Conservation (phyloP, 2,888 invertebrate species). For the Phaonia tiefii region DNA sequence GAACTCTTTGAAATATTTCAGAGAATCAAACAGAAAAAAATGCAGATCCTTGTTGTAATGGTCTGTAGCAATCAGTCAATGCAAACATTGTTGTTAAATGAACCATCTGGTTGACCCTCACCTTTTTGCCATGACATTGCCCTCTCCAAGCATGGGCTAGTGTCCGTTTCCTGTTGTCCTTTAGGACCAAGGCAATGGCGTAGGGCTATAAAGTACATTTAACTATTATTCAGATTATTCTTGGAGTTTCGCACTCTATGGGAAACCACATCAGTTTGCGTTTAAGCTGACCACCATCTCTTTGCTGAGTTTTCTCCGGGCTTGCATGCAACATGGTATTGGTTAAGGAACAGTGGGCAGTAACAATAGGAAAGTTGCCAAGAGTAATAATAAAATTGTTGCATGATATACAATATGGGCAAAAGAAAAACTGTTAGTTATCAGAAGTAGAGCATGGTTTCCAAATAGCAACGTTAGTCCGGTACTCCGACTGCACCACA, state of each 20-base stretch:
- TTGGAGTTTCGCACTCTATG: constrained; percentile 38
- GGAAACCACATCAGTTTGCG: constrained; percentile 46
- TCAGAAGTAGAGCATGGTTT: no score
- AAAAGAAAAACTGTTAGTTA: no score
- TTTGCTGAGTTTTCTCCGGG: neutral
- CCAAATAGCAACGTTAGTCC: no score
- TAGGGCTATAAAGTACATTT: constrained; percentile 24
- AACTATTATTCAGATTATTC: constrained; percentile 47
- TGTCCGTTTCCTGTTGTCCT: constrained; percentile 22
- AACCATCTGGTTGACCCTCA: constrained; percentile 11
- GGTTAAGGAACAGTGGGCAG: neutral
- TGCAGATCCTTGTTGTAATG: constrained; percentile 1
- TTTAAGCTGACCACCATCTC: constrained; percentile 27
- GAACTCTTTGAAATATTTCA: neutral
- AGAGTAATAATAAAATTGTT: no score
- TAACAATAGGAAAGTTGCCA: no score
- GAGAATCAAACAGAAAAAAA: neutral
- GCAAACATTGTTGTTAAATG: constrained; percentile 45
- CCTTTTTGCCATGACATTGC: neutral
- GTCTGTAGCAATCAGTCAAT: constrained; percentile 45
- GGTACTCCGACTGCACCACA: no score
- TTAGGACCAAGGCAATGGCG: neutral
- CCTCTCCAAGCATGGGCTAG: neutral
- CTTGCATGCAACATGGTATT: neutral
- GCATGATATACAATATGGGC: no score